Percentiles rank a stretch among this genome's conserved stretches.
Evolutionary conservation across 2,797 vertebrate genomes (phyloP).

Genomic region (Amazona finschi): DNA sequence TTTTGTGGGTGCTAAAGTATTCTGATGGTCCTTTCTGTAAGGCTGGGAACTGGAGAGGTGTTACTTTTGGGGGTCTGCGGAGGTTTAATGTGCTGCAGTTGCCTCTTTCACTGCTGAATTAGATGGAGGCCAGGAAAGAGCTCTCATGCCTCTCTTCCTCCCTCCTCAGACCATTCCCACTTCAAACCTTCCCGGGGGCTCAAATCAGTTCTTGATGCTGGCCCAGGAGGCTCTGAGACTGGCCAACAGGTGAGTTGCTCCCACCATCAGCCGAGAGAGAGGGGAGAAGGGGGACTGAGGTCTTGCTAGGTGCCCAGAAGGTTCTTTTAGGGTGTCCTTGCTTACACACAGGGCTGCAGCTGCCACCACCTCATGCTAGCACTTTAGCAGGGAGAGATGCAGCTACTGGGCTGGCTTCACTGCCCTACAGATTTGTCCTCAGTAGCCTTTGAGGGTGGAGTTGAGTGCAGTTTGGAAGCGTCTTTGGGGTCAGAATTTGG

Average conservation of each 20-base stretch:
- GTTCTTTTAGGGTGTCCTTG: not conserved
- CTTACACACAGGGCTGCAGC: not conserved
- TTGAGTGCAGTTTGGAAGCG: not conserved
- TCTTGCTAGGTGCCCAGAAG: not conserved
- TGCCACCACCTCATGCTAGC: not conserved
- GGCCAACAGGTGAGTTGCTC: constrained; percentile 74
- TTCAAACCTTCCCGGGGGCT: constrained; percentile 34
- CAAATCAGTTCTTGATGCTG: constrained; percentile 72
- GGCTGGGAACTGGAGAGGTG: not conserved
- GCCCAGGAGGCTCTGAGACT: constrained; percentile 79
- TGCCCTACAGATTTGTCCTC: not conserved
- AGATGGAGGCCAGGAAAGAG: not conserved
- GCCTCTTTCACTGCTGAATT: not conserved
- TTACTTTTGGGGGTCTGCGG: not conserved
- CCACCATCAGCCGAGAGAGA: rapidly evolving
- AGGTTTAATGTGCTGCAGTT: rapidly evolving
- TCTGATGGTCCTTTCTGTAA: not conserved
- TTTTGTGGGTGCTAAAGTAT: not conserved
- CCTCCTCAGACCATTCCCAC: constrained; percentile 57
- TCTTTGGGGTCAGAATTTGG: not conserved
- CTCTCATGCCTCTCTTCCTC: not conserved
- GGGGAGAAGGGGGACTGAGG: not conserved
- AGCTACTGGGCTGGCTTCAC: not conserved
- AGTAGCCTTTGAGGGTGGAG: not conserved
- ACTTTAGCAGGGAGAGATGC: not conserved